Evolutionary conservation across 35 echinoderm and acorn worm genomes (phyloP), one percentile per base, ranked within the genome.

Genomic region (Apostichopus californicus): DNA sequence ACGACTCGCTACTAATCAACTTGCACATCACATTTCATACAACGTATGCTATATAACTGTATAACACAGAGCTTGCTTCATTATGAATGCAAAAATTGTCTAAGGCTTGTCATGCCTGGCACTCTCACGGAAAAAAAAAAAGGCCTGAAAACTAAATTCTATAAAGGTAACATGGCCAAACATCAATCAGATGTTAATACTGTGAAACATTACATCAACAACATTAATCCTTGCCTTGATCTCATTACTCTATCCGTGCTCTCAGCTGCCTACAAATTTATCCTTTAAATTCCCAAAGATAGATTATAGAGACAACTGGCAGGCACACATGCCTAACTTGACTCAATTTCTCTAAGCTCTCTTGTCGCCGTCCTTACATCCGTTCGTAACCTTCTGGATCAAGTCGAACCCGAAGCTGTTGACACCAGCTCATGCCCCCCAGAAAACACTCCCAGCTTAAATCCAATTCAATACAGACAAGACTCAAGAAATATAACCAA

Each of bases 281-380:
- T 85, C 81, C 57, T 59, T 58, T 85, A 85, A 85, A 85, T 85
- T 85, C 81, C 55, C 81, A 4, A 6, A 59, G 81, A 56, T 23
- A 85, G 81, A 85, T 85, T 85, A 58, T 59, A 58, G 57, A 85
- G 81, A 85, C 81, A 85, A 85, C 81, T 85, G 81, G 54, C 81
- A 85, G 81, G 25, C 54, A 59, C 81, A 85, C 55, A 58, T 54
- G 54, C 81, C 81, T 21, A 21, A 85, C 55, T 85, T 21, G 81
- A 85, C 55, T 85, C 57, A 56, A 85, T 85, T 85, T 85, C 56
- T 52, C 54, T 85, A 58, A 85, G 81, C 81, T 52, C 10, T 59
- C 18, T 85, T 59, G 81, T 85, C 81, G 81, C 81, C 81, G 17
- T 85, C 56, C n/a, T 85, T 24, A 22, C 81, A 60, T 85, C 81